phyloP scores from a whole-genome alignment of 2,888 invertebrate species.

The Drosophila borborema region DNA sequence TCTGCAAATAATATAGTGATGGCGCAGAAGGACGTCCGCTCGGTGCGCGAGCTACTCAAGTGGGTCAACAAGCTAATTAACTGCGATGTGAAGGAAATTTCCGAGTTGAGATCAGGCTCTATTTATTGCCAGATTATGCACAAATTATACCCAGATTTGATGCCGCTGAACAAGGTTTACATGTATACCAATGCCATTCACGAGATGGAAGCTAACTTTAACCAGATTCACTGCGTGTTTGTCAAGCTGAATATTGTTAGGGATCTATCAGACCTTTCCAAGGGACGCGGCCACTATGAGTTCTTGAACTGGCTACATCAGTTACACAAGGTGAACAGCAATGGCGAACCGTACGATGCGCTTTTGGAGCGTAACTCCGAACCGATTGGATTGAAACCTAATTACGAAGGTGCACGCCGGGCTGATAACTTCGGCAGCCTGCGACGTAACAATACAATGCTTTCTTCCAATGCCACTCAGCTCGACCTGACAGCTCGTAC shows the following conservation, averaged over 20 bases:
- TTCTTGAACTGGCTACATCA: neutral
- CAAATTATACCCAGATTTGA: neutral
- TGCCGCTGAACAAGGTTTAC: neutral
- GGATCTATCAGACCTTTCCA: neutral
- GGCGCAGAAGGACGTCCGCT: neutral
- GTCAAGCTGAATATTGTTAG: neutral
- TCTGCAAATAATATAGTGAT: neutral
- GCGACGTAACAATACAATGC: neutral
- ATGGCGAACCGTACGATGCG: neutral
- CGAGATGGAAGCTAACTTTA: neutral
- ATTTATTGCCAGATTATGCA: constrained; percentile 9
- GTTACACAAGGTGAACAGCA: neutral
- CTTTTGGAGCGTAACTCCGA: neutral
- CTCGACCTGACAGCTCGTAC: neutral
- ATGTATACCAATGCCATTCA: neutral
- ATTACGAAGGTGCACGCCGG: neutral
- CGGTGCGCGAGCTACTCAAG: neutral
- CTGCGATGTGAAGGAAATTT: neutral
- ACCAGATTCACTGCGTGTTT: neutral
- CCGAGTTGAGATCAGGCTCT: neutral
- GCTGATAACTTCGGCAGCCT: neutral
- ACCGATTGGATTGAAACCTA: neutral
- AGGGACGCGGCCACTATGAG: constrained; percentile 5
- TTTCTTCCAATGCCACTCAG: neutral
- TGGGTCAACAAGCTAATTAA: neutral